Conservation (phyloP, 2,888 invertebrate genomes). For the Sturmia bella region DNA sequence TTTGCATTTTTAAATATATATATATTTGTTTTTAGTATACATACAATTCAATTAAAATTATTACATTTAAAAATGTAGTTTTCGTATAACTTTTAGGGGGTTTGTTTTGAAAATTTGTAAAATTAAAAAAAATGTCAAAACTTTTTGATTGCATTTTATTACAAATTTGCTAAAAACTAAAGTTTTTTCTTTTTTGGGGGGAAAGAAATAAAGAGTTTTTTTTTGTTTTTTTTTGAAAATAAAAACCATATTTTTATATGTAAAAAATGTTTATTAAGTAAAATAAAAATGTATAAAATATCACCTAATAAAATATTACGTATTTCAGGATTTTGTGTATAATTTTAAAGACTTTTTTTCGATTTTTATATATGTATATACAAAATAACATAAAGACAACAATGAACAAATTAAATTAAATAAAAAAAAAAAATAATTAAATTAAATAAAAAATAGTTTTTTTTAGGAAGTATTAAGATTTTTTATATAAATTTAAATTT, state of each 20-base stretch:
- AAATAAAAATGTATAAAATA: slow-evolving; percentile 80
- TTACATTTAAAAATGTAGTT: slow-evolving; percentile 80
- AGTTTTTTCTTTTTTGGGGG: slow-evolving; percentile 74
- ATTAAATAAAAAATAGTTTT: slow-evolving; percentile 54
- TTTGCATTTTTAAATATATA: slow-evolving; percentile 70
- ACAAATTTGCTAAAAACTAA: slow-evolving; percentile 82
- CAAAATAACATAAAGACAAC: slow-evolving; percentile 76
- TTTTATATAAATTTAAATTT: slow-evolving; percentile 55
- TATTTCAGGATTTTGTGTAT: slow-evolving; percentile 67
- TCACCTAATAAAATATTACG: slow-evolving; percentile 69
- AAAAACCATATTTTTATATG: slow-evolving; percentile 63
- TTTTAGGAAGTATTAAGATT: slow-evolving; percentile 67
- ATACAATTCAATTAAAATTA: slow-evolving; percentile 81
- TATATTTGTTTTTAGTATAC: slow-evolving; percentile 80
- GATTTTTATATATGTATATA: slow-evolving; percentile 67
- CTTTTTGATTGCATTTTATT: slow-evolving; percentile 79
- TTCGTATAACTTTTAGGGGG: slow-evolving; percentile 74
- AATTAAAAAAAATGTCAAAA: slow-evolving; percentile 30
- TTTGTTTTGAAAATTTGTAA: slow-evolving; percentile 37
- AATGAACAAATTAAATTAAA: slow-evolving; percentile 74
- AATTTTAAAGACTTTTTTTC: slow-evolving; percentile 68
- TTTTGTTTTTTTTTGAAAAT: slow-evolving; percentile 60
- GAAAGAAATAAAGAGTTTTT: slow-evolving; percentile 56
- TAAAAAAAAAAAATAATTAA: slow-evolving; percentile 66
- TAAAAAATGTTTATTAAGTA: slow-evolving; percentile 72